Percentiles rank a stretch among this genome's conserved stretches.
These are phyloP conservation scores for Carassius auratus DNA, from an alignment of 2,113 vertebrate species.

Conservation along the genomic window DNA sequence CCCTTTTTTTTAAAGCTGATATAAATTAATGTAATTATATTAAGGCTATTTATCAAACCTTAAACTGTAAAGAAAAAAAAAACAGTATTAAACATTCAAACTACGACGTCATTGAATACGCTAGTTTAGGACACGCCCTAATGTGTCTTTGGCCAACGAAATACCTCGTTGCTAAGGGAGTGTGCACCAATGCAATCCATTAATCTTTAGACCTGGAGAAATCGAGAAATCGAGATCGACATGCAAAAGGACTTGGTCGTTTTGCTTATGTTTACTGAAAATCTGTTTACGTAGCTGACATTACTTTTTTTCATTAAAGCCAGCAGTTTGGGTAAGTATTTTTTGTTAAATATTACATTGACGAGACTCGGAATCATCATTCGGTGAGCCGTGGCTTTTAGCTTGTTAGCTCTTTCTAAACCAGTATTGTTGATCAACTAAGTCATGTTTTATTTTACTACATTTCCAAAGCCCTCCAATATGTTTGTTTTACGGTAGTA, in stretches of 20 bases:
- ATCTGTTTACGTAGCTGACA: background rate
- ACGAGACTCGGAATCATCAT: background rate
- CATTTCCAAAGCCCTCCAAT: background rate
- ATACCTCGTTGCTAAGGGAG: background rate
- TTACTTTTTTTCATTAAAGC: background rate
- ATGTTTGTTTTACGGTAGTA: background rate
- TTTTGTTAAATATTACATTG: background rate
- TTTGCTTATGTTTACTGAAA: slow-evolving; percentile 6
- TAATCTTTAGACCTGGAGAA: background rate
- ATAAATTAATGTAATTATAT: too few relatives aligned
- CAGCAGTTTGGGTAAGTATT: slow-evolving; percentile 27
- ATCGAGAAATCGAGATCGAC: background rate
- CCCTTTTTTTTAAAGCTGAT: too few relatives aligned
- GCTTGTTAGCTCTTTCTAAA: background rate
- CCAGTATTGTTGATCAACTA: background rate
- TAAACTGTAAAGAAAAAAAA: too few relatives aligned
- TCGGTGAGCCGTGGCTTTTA: background rate
- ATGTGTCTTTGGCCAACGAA: slow-evolving; percentile 3
- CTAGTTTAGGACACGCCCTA: slow-evolving; percentile 12
- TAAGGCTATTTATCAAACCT: background rate
- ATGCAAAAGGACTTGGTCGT: too few relatives aligned
- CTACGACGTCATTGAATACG: background rate
- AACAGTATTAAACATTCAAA: too few relatives aligned
- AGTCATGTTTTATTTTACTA: background rate
- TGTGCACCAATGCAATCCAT: slow-evolving; percentile 26